Evolutionary conservation across 1,140 invertebrate genomes (phyloP), one percentile per base, ranked within the genome.

Genomic region (Phocides pigmalion): DNA sequence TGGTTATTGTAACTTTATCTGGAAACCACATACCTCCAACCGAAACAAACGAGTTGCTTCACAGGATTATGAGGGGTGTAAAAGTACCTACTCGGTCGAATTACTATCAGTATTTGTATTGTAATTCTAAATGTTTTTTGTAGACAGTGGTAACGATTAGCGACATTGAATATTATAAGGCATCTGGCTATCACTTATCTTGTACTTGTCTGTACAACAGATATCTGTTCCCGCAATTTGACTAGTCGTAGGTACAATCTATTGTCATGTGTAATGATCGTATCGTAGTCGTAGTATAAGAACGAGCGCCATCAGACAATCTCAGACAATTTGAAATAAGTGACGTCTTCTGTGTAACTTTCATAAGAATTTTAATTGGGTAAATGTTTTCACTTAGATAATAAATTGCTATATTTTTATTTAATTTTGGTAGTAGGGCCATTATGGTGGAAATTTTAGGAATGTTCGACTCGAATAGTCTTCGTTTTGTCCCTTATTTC

Each of bases 341-440:
- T 72, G 68, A 58, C 59, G 61, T 72, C 70, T 49, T 15, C 56
- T 35, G 56, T 61, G 42, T 61, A 61, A 67, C 54, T 68, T 66
- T 70, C 70, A 64, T 63, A 66, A 70, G 75, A 78, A 82, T 75
- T 83, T 74, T 76, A 77, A 77, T 79, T 81, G 72, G 64, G 66
- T 74, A 70, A 74, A 71, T 67, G 56, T 64, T 67, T 69, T 67
- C 61, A 70, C 53, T 64, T 61, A 49, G 56, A 9, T 35, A 59
- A 61, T 61, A 61, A 61, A 61, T 61, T 37, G 46, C 28, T 61
- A 22, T 58, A 49, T 61, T 61, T 61, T 59, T 44, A 37, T 61
- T 61, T 61, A 17, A 17, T 61, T 61, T 49, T 28, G 42, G 22
- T 47, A 47, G 25, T 44, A 37, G 50, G 47, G 28, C 62, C 54